Evolutionary conservation across 1,140 invertebrate species (phyloP), one percentile per base, ranked within the genome.

Genomic region (Melitaea cinxia): DNA sequence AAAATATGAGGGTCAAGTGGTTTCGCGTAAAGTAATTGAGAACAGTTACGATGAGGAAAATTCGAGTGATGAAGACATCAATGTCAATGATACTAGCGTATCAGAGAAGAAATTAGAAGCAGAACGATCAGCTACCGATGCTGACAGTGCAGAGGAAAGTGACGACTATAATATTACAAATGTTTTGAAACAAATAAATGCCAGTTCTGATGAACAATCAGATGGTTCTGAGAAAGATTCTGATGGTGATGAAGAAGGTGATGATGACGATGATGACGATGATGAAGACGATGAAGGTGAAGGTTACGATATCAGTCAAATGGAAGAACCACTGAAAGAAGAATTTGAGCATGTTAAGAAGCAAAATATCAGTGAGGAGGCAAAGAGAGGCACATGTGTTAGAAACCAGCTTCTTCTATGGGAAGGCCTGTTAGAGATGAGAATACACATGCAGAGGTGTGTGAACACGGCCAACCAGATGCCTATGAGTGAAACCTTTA

Each of bases 371-470:
- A 83, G 87, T n/a, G 92, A 92, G 68, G 94, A 96, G 78, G 91
- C 95, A 2, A 94, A 95, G 73, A 97, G 96, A 91, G 96, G 95
- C 26, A 88, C 92, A n/a, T 94, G 94, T 78, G 94, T 97, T 0
- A 93, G 93, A 85, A 95, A 95, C 82, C 96, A 98, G 80, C 78
- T 96, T 10, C 91, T 93, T 62, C 77, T 97, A 0, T 98, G 96
- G 96, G 97, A 98, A 84, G 94, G 92, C 62, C 81, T 98, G 1
- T 77, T 98, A 14, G 96, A 98, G 87, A 91, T 94, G 75, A 92
- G 97, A 70, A 98, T 98, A 68, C 95, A 96, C 75, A 82, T 98
- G 3, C 97, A 98, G 82, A 96, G 97, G 84, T 93, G 94, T 75
- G 79, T 97, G 26, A 81, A 92, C 47, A 92, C 92, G 21, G 93